Evolutionary conservation across 1,140 invertebrate species (phyloP).

Genomic region (Achroia grisella): DNA sequence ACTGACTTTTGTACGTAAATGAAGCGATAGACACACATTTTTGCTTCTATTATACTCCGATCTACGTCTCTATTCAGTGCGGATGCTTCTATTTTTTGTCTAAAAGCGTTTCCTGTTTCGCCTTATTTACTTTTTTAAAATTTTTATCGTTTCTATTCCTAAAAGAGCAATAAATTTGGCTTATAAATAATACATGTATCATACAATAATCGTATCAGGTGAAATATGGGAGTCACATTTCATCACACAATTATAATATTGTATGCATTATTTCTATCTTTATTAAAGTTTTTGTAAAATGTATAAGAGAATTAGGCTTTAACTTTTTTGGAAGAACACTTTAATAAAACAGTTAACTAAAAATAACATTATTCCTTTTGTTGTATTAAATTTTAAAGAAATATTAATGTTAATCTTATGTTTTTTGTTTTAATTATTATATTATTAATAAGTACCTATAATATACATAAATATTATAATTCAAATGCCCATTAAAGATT

Average conservation of each 20-base stretch:
- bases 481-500: constrained; percentile 3
- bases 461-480: neutral
- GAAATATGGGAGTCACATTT: constrained; percentile 13
- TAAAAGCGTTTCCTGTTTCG: constrained; percentile 40
- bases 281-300: too few species aligned
- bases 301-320: too few species aligned
- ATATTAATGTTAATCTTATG: too few species aligned
- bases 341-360: too few species aligned
- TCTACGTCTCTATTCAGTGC: constrained; percentile 40
- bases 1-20: constrained; percentile 34
- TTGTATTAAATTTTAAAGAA: too few species aligned
- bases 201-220: constrained; percentile 5
- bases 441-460: too few species aligned
- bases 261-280: neutral
- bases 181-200: constrained; percentile 26
- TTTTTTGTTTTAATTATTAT: too few species aligned
- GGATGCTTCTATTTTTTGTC: constrained; percentile 54
- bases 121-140: constrained; percentile 42
- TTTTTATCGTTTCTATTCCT: constrained; percentile 38
- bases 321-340: too few species aligned
- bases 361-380: too few species aligned
- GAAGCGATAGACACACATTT: constrained; percentile 31
- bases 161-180: constrained; percentile 40
- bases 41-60: constrained; percentile 27
- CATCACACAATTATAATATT: constrained; percentile 8